Evolutionary conservation across 2,888 invertebrate genomes (phyloP), one percentile per base, ranked within the genome.

Genomic region (Cantharis lateralis): DNA sequence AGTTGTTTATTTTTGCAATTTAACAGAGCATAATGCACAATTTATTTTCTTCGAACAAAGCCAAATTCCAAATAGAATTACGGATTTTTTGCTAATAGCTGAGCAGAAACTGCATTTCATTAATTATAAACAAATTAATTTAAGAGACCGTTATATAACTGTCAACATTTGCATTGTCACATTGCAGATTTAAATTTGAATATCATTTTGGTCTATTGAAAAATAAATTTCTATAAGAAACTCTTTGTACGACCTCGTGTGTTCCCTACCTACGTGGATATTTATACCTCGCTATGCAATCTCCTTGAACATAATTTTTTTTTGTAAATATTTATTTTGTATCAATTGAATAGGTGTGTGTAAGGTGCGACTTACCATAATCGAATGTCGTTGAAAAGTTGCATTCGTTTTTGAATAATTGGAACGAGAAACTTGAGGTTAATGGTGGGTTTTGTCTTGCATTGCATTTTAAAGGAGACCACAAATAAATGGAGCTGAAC

Each of bases 301-400:
- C 48, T 48, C 64, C 64, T 66, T 66, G 64, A 66, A 66, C 18
- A 66, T 16, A 66, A n/a, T 20, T 66, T 66, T 28, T n/a, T 32
- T 66, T 66, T 66, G 18, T 66, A 66, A 66, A 20, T 66, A 66
- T 15, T 66, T 20, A 66, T 66, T 66, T 20, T 66, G 18, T 66
- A 18, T 66, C 24, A 66, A 20, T 18, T 18, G 64, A 15, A 75
- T 71, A 68, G 76, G 76, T 62, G 76, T 73, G 76, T 70, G 28
- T 24, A 70, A 76, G 73, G 73, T 76, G 72, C 69, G 76, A 73
- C 73, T 73, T 72, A 72, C 76, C 69, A 69, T 76, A 70, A 70
- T 70, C 70, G 72, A 76, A 69, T 76, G 72, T 48, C 48, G 48
- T 48, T 48, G 48, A 48, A 48, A 48, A 48, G 48, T 48, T 48